Percentiles rank a stretch among this genome's conserved stretches.
Conservation (phyloP, 1,140 invertebrate species). For the Vanessa atalanta region DNA sequence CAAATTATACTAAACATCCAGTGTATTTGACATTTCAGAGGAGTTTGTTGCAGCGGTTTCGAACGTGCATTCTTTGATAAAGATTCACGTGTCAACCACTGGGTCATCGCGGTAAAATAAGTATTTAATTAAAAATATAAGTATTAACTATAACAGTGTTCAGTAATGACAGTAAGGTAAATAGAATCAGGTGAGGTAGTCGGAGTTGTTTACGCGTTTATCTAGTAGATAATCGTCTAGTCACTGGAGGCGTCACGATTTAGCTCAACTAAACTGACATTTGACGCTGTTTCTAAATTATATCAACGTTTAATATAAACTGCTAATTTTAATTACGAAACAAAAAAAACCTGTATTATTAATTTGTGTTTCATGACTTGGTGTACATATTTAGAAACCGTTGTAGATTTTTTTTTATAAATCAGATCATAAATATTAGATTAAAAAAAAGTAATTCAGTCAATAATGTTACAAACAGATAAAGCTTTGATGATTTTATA, state of each 20-base stretch:
- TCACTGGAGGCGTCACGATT: constrained; percentile 28
- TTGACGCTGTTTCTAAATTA: constrained; percentile 26
- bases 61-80: too few species aligned
- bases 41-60: too few species aligned
- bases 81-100: too few species aligned
- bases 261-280: constrained; percentile 25
- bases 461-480: neutral
- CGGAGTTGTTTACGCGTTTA: constrained; percentile 14
- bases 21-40: too few species aligned
- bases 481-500: too few species aligned
- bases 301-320: constrained; percentile 3
- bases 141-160: neutral
- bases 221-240: constrained; percentile 29
- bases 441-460: neutral
- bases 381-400: neutral
- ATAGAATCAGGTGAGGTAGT: constrained; percentile 19
- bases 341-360: neutral
- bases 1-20: too few species aligned
- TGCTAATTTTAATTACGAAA: neutral
- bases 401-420: too few species aligned
- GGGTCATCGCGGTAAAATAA: neutral
- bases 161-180: constrained; percentile 12
- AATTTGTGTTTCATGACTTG: neutral
- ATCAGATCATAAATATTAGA: too few species aligned
- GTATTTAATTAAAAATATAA: neutral